Percentiles rank a stretch among this genome's conserved stretches.
Evolutionary conservation across 2,888 invertebrate genomes (phyloP).

Genomic region (Steinernema scapterisci): DNA sequence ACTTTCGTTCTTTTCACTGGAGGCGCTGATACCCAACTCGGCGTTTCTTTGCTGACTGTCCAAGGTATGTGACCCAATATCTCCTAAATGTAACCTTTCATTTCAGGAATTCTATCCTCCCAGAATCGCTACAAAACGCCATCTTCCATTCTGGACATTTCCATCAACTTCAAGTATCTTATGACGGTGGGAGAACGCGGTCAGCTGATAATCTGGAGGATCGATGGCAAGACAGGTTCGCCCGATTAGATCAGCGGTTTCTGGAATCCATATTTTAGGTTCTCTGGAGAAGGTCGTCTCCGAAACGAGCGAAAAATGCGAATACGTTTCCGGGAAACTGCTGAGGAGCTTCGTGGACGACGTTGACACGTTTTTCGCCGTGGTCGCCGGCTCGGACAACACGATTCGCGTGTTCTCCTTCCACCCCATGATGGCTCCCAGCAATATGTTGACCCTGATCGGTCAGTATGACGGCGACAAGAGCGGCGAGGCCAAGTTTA

Average conservation of each 20-base stretch:
- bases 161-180: not conserved
- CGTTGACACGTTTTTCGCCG: not conserved
- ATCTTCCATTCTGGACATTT: slow-evolving; percentile 22
- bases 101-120: slow-evolving; percentile 24
- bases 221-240: slow-evolving; percentile 16
- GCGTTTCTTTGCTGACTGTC: not conserved
- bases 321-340: not conserved
- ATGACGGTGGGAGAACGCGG: slow-evolving; percentile 30
- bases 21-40: not conserved
- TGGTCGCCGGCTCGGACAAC: slow-evolving; percentile 21
- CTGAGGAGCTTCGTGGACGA: not conserved
- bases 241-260: no score
- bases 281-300: not conserved
- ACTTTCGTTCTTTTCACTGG: not conserved
- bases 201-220: slow-evolving; percentile 33
- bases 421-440: not conserved
- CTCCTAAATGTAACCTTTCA: not conserved
- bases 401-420: not conserved
- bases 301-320: not conserved
- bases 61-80: not conserved
- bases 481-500: not conserved
- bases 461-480: not conserved
- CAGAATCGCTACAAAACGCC: not conserved
- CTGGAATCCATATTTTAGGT: not conserved
- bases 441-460: not conserved